Conservation (phyloP, 2,113 vertebrate species). For the Ranitomeya variabilis region DNA sequence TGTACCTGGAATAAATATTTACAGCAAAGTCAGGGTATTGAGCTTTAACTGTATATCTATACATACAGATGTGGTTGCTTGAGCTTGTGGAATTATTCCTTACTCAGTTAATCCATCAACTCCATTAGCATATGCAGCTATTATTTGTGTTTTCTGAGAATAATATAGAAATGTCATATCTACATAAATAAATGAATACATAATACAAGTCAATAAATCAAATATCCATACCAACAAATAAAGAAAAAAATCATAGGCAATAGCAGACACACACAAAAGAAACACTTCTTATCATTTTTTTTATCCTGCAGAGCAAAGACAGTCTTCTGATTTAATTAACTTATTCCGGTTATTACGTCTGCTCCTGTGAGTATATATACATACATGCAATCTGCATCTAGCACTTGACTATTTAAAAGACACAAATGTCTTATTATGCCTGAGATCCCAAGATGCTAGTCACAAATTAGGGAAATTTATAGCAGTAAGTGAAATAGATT, state of each 20-base stretch:
- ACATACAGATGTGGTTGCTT: neutral
- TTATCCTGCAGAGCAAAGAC: conserved; percentile 9
- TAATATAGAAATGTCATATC: conserved; percentile 24
- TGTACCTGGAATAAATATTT: no score
- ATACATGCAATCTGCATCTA: conserved; percentile 53
- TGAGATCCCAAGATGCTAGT: conserved; percentile 40
- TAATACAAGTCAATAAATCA: conserved; percentile 5
- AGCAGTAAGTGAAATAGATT: conserved; percentile 30
- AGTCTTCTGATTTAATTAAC: conserved; percentile 37
- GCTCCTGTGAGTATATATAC: conserved; percentile 54
- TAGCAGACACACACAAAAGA: neutral
- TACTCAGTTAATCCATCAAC: neutral
- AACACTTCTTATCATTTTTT: neutral
- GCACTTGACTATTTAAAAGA: conserved; percentile 46
- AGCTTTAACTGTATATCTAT: neutral
- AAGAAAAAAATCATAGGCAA: neutral
- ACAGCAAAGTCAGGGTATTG: neutral
- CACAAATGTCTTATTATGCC: conserved; percentile 55
- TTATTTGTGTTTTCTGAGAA: neutral
- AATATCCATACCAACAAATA: conserved; percentile 16
- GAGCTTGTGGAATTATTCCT: neutral
- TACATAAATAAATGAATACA: conserved; percentile 28
- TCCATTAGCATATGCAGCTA: conserved; percentile 4
- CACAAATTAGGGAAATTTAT: conserved; percentile 50
- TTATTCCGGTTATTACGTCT: conserved; percentile 51